Evolutionary conservation across 2,113 vertebrate species (phyloP).

Genomic region (Planiliza haematocheilus): DNA sequence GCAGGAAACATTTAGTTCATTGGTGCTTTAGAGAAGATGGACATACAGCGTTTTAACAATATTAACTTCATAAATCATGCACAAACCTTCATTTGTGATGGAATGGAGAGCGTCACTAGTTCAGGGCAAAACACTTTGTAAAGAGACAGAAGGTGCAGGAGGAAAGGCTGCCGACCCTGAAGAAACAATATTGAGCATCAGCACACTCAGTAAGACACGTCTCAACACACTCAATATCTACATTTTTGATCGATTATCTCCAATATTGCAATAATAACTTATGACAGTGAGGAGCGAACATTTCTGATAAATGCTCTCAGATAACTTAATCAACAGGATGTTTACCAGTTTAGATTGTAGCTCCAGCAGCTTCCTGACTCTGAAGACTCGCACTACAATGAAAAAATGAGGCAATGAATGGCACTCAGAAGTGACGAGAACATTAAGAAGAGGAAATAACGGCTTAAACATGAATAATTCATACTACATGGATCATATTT

Average conservation of each 20-base stretch:
- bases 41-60: neutral
- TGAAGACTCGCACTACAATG: conserved; percentile 88
- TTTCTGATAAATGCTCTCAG: conserved; percentile 18
- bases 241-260: neutral
- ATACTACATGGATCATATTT: neutral
- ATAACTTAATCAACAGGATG: neutral
- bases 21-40: neutral
- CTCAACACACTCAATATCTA: neutral
- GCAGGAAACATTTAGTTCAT: conserved; percentile 41
- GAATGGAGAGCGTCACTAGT: conserved; percentile 87
- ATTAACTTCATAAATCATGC: neutral
- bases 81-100: conserved; percentile 87
- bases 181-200: conserved; percentile 36
- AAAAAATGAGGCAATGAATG: conserved; percentile 13
- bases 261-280: conserved; percentile 7
- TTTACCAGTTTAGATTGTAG: conserved; percentile 91
- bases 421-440: neutral
- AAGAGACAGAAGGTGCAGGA: conserved; percentile 89
- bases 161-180: conserved; percentile 88
- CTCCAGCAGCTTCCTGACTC: conserved; percentile 90
- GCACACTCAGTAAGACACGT: neutral
- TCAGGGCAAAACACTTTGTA: conserved; percentile 92
- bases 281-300: neutral
- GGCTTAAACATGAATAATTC: neutral
- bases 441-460: conserved; percentile 1